phyloP scores from a whole-genome alignment of 2,113 vertebrate genomes.

The Malurus alboscapulatus region DNA sequence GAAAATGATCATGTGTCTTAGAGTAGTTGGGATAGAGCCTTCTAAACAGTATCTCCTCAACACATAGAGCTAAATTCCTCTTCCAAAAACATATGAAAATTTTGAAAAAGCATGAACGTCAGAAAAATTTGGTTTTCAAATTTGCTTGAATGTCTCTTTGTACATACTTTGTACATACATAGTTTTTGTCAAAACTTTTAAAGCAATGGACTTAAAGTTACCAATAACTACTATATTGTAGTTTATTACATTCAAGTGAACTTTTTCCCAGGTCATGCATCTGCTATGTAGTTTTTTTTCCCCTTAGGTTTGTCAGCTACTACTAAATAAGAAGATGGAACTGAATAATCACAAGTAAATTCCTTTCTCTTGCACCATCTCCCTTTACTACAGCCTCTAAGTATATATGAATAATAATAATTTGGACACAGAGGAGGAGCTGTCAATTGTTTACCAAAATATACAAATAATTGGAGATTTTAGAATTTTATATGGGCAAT shows the following conservation, averaged over 20 bases:
- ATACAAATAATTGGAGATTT: not conserved
- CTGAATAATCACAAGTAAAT: not conserved
- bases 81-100: not conserved
- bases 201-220: not conserved
- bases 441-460: not conserved
- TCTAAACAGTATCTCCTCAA: not conserved
- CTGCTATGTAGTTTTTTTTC: not conserved
- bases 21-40: not conserved
- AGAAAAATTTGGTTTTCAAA: not conserved
- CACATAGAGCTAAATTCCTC: not conserved
- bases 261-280: rapidly evolving
- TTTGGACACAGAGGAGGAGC: not conserved
- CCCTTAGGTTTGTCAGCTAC: not conserved
- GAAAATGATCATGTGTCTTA: not conserved
- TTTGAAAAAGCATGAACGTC: not conserved
- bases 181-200: not conserved
- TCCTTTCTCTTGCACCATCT: not conserved
- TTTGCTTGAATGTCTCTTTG: not conserved
- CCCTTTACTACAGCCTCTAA: not conserved
- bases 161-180: not conserved
- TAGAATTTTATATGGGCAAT: not conserved
- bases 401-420: not conserved
- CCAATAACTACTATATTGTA: not conserved
- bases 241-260: not conserved
- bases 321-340: not conserved